Evolutionary conservation across 2,888 invertebrate genomes (phyloP), one percentile per base, ranked within the genome.

Genomic region (Lasioglossum zephyrum): DNA sequence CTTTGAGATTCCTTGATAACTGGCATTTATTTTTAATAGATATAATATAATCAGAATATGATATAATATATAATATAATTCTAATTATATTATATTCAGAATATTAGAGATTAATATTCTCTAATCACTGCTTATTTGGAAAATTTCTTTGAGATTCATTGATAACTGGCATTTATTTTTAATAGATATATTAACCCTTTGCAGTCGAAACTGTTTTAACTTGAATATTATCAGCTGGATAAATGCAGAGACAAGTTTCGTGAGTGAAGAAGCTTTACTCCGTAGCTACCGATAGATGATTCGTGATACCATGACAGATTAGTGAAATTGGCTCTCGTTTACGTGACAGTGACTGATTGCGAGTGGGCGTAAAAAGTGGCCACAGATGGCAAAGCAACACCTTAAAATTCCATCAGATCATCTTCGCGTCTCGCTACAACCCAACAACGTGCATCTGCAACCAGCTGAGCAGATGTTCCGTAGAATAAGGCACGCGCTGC

Each of bases 401-500:
- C 60, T 57, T 26, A 60, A 82, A 81, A 84, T 81, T 73, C 49
- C 77, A 41, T 31, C 82, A 26, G 79, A 85, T 85, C 79, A 72
- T 80, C 79, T 39, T 39, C 72, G 47, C 77, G 82, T 81, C 80
- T 80, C 41, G 0, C 18, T 77, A 39, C n/a, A 44, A 31, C 49
- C 57, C 66, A 13, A 63, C 39, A n/a, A 60, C 18, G 49, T 77
- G 77, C 87, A 87, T 90, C 86, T 87, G 85, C 85, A 75, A 77
- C 86, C 47, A 75, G 49, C 75, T 53, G 78, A 77, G 86, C 91
- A 90, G 91, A 86, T 87, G 91, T 87, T 83, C 77, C 47, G 73
- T 78, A 73, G 79, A 74, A 47, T 31, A 66, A 49, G 82, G 86
- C 91, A 91, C 91, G 92, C 77, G 92, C 84, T 81, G 60, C 39